These are phyloP conservation scores for Alloplasta piceator DNA, from an alignment of 2,888 invertebrate species.

Conservation along the genomic window DNA sequence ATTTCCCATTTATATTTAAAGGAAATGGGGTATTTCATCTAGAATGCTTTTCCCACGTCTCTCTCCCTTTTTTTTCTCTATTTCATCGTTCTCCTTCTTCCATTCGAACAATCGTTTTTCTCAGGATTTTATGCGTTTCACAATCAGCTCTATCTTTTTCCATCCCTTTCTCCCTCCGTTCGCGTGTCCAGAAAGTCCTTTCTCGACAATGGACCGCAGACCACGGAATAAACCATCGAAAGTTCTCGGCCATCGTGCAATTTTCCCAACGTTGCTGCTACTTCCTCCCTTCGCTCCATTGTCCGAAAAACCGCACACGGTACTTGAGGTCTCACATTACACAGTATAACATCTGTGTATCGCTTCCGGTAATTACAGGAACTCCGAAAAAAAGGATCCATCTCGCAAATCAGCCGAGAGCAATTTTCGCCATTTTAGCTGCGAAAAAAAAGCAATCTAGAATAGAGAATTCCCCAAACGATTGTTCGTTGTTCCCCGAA, in stretches of 20 bases:
- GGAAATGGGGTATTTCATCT: constrained; percentile 33
- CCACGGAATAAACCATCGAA: constrained; percentile 47
- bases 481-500: too few species aligned
- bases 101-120: constrained; percentile 48
- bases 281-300: constrained; percentile 17
- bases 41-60: constrained; percentile 1
- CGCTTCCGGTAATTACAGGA: too few species aligned
- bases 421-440: too few species aligned
- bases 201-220: constrained; percentile 40
- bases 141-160: constrained; percentile 8
- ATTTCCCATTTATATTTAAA: background rate
- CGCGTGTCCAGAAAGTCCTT: constrained; percentile 26
- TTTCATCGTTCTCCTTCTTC: constrained; percentile 37
- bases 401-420: too few species aligned
- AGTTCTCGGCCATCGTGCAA: constrained; percentile 22
- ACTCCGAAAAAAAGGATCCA: too few species aligned
- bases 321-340: constrained; percentile 27
- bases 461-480: too few species aligned
- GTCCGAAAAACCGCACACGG: constrained; percentile 37
- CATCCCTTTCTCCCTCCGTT: constrained; percentile 8
- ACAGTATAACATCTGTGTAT: constrained; percentile 2
- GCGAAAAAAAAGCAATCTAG: too few species aligned
- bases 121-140: constrained; percentile 4
- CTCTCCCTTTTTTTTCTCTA: background rate
- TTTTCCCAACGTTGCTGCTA: background rate